These are phyloP conservation scores for Lumbricus terrestris DNA, from an alignment of 2,888 invertebrate genomes.

Conservation along the genomic window DNA sequence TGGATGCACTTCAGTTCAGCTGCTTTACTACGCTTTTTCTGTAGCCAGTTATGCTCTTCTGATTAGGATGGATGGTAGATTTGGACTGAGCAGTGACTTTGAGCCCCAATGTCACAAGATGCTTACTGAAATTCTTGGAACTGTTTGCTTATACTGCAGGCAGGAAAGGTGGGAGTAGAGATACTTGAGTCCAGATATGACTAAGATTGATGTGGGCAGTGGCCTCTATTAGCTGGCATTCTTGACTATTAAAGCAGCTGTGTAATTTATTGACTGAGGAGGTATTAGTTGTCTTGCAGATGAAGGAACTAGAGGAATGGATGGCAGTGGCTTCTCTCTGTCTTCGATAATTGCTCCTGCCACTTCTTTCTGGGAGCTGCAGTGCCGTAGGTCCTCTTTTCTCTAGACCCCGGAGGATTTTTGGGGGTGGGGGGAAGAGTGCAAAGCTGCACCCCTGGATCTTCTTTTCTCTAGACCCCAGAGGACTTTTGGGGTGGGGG, in stretches of 20 bases:
- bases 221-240: not conserved
- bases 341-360: not conserved
- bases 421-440: not conserved
- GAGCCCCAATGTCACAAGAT: not conserved
- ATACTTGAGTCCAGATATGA: constrained; percentile 3
- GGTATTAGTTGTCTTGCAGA: not conserved
- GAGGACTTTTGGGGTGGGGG: not conserved
- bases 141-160: not conserved
- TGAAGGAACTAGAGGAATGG: not conserved
- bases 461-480: not conserved
- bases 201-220: not conserved
- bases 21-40: not conserved
- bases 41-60: not conserved
- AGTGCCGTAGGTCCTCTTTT: not conserved
- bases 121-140: not conserved
- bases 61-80: not conserved
- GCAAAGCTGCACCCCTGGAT: not conserved
- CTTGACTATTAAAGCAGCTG: not conserved
- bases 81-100: not conserved
- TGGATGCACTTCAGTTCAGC: not conserved
- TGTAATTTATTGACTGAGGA: not conserved
- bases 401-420: not conserved
- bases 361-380: not conserved
- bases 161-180: not conserved
- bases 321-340: not conserved